A percentile compares a stretch with the other conserved stretches of the same genome.
phyloP scores from a whole-genome alignment of 2,113 vertebrate species.

The Heliornis fulica region DNA sequence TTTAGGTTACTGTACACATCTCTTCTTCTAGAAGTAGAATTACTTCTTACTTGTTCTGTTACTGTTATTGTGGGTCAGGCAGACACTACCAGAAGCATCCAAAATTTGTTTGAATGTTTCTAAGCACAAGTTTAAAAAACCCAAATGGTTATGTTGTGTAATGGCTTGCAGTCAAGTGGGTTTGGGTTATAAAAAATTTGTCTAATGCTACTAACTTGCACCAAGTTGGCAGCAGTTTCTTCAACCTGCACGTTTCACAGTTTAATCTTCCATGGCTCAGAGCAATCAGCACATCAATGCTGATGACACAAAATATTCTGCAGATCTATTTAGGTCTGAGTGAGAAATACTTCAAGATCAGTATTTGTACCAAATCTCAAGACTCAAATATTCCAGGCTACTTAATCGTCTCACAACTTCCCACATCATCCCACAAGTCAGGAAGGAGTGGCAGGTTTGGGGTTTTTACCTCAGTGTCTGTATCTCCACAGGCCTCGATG shows the following conservation, averaged over 20 bases:
- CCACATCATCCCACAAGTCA: background rate
- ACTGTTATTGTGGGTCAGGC: background rate
- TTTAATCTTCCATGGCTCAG: conserved; percentile 1
- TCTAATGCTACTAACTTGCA: background rate
- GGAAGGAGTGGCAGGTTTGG: background rate
- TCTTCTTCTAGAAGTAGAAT: background rate
- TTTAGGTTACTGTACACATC: background rate
- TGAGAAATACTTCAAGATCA: background rate
- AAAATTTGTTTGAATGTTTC: background rate
- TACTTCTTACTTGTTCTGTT: background rate
- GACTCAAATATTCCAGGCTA: background rate
- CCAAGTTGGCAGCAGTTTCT: conserved; percentile 4
- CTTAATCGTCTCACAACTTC: background rate
- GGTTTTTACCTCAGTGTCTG: conserved; percentile 66
- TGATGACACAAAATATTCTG: background rate
- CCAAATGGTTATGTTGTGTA: background rate
- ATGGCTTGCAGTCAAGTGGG: background rate
- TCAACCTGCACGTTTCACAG: background rate
- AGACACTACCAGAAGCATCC: background rate
- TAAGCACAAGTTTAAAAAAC: background rate
- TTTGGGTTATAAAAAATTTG: background rate
- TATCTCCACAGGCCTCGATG: conserved; percentile 12
- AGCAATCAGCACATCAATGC: conserved; percentile 6
- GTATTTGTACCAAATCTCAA: background rate
- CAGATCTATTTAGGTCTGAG: background rate